Evolutionary conservation across 2,113 vertebrate genomes (phyloP).

Genomic region (Crypturellus undulatus): DNA sequence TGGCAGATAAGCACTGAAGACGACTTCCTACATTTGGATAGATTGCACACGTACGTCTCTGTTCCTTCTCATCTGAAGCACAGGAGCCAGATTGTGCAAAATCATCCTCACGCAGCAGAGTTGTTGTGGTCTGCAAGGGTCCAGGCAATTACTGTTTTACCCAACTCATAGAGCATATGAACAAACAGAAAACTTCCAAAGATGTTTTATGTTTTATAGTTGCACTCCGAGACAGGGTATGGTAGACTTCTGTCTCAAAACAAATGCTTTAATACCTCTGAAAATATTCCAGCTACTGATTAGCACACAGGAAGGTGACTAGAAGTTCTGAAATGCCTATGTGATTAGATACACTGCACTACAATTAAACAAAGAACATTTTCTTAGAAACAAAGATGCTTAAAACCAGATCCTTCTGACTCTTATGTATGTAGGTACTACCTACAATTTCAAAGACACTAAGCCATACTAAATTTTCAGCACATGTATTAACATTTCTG

Average conservation of each 20-base stretch:
- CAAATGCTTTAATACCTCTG: background rate
- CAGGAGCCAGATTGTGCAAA: background rate
- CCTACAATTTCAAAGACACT: background rate
- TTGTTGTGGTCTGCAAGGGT: background rate
- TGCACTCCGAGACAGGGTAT: background rate
- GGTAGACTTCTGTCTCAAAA: background rate
- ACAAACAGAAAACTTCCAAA: background rate
- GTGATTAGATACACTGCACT: background rate
- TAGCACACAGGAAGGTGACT: background rate
- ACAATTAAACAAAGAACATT: background rate
- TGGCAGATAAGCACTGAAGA: background rate
- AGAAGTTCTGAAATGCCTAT: background rate
- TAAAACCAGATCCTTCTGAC: background rate
- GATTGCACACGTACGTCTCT: accelerated
- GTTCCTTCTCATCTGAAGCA: background rate
- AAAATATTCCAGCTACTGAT: background rate
- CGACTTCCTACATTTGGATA: background rate
- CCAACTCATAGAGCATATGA: accelerated
- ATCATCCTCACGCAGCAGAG: background rate
- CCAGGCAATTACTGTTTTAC: background rate
- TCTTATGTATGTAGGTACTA: background rate
- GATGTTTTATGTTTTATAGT: background rate
- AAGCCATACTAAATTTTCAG: background rate
- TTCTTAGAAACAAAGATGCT: background rate
- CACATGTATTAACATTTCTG: background rate